Base-by-base conservation (phyloP, 2,113 vertebrate genomes). In the Maylandia zebra region DNA sequence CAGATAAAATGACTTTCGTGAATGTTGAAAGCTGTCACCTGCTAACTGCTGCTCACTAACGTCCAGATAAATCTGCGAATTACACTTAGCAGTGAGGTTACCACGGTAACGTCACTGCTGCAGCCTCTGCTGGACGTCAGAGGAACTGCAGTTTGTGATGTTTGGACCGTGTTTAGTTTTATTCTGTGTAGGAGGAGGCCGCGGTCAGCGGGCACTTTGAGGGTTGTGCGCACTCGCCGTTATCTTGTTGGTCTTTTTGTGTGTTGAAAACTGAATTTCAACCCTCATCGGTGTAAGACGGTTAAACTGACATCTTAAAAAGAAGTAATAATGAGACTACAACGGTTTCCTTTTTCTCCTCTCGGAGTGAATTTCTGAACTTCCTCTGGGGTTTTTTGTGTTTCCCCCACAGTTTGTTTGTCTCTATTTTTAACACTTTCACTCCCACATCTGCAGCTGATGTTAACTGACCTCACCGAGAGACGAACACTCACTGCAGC, bases 371-470 rank as follows among this genome's bases (percentile, higher is more conserved):
- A 32, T 78, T 32, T 78, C 27, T 13, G 10, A 30, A 41, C 52
- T 81, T 81, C 79, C 79, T 81, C 79, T 56, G 79, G 79, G 79
- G 17, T 10, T 80, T 79, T 79, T 78, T 19, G 69, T 27, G 50
- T 56, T 24, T 41, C 52, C n/a, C 79, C n/a, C 9, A 17, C 19
- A 38, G 34, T 56, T 19, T 8, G 34, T 41, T 10, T 13, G 16
- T 81, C 24, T 83, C 53, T 74, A 59, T 80, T 89, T 84, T 83
- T 12, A 79, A 81, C 17, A 76, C 82, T 90, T 86, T 90, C 82
- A 84, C 66, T 86, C 12, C 45, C 19, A 79, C 88, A 79, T 71
- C 71, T 81, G 81, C 84, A 36, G 8, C 19, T 57, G 71, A 78
- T 32, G 16, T 32, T 30, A 78, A 32, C 71, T 78, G 43, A 50